A percentile compares a stretch with the other conserved stretches of the same genome.
Evolutionary conservation across 2,113 vertebrate genomes (phyloP).

Genomic region (Salminus brasiliensis): DNA sequence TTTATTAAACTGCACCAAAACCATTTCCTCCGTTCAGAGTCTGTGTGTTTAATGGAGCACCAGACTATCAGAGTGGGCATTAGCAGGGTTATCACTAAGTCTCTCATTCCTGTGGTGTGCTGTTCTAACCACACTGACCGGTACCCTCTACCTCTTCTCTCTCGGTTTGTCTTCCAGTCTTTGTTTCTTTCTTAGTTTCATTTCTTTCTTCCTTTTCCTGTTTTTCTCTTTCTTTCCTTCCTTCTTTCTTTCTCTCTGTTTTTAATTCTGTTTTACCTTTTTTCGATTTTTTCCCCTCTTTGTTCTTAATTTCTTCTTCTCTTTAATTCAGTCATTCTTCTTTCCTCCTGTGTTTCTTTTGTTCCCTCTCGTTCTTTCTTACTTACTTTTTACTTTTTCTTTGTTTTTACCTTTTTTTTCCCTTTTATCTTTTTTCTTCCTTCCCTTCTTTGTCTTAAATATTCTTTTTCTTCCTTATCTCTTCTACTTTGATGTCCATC

Average conservation of each 20-base stretch:
- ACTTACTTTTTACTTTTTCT: neutral
- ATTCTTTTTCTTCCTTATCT: neutral
- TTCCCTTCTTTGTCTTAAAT: neutral
- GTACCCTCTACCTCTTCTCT: neutral
- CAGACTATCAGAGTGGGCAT: conserved; percentile 48
- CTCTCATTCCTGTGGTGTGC: too few species aligned
- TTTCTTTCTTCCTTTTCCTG: neutral
- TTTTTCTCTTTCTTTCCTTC: neutral
- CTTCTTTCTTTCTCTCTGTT: neutral
- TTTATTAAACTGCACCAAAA: conserved; percentile 64
- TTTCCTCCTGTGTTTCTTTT: neutral
- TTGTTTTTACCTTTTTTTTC: neutral
- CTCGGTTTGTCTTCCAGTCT: neutral
- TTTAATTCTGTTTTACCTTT: neutral
- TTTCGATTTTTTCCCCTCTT: too few species aligned
- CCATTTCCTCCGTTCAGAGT: conserved; percentile 65
- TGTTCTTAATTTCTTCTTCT: neutral
- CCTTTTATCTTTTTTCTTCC: neutral
- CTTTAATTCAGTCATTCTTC: neutral
- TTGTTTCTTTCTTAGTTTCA: neutral
- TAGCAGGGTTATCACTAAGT: conserved; percentile 10
- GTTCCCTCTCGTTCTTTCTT: conserved; percentile 13
- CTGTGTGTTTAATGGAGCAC: conserved; percentile 58
- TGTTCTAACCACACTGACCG: too few species aligned
- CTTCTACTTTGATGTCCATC: neutral